Base-by-base conservation (phyloP, 2,113 vertebrate genomes). In the Protomyctophum bolini region DNA sequence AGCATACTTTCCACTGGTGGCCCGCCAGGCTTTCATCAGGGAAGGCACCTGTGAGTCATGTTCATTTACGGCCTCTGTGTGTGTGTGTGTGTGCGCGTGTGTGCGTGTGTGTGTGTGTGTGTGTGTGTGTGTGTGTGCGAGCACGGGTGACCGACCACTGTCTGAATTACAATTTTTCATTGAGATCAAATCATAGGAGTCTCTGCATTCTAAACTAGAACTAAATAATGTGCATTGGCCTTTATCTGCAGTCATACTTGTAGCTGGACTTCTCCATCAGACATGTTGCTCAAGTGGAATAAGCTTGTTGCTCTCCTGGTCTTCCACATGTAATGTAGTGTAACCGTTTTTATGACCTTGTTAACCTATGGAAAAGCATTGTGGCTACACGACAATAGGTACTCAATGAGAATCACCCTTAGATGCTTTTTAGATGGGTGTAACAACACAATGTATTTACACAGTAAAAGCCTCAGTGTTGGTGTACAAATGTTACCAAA, bases 1-100 rank as follows among this genome's bases (percentile, higher is more conserved):
- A 14, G 2, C 72, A 86, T 87, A 82, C 65, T 82, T 84, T 81
- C 78, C 66, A 45, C 41, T 57, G 52, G 7, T 9, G 4, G 11
- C 54, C 28, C 55, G 68, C 45, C 1, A 1, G 60, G 14, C 54
- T 50, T 1, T 56, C 62, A 28, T 8, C 1, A 0, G 46, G 0
- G 46, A 7, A 58, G 28, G 1, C 21, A 46, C 48, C 68, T 8
- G 51, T 46, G 49, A 61, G 41, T 60, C 15, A 65, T 3, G 7
- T 29, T 67, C 6, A 51, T 57, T 3, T 2, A 8, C 14, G 47
- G 21, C 46, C 41, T 75, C 14, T 52, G 50, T 67, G 58, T 51
- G 12, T 14, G 68, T 45, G 11, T 58, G 10, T 8, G 41, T 8
- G 41, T 10, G 10, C 59, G 12, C 10, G 46, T 33, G 12, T 45